Evolutionary conservation across 2,797 vertebrate genomes (phyloP), one percentile per base, ranked within the genome.

Genomic region (Gila robusta): DNA sequence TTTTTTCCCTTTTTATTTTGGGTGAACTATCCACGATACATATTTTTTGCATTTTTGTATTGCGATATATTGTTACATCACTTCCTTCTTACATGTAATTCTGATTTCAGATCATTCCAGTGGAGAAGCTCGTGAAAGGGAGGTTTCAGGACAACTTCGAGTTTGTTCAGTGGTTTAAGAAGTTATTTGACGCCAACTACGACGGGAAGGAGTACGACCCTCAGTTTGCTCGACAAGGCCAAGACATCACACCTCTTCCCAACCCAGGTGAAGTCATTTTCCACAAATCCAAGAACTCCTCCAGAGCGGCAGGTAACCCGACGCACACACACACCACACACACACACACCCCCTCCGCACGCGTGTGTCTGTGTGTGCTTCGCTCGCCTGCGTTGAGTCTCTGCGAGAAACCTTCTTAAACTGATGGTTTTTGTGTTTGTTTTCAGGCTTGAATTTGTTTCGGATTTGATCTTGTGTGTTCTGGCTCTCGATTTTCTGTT

Each of bases 161-260:
- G 93, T 99, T 99, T 93, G 96, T 99, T 88, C 98, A 99, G 93
- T 99, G 98, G 98, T 99, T 98, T 89, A 99, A 99, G 94, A 99
- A 98, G 91, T 98, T 99, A 90, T 99, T 99, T 12, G 96, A 98
- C 0, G 98, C 98, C 87, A 99, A 99, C 95, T 99, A 98, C 4
- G 98, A 99, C 0, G 98, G 98, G 85, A 99, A 98, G 93, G 98
- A 98, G 66, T 99, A 99, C 78, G 98, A 99, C 94, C 98, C 98
- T 0, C 71, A 97, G 67, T 93, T 96, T 92, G 96, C 95, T 0
- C 95, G 98, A 86, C 98, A 99, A 93, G 97, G 97, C 89, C 96
- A 97, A 88, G 98, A 99, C 17, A 93, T 93, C 89, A 94, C 96
- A 0, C 96, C 97, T 16, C 90, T 95, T 4, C 94, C 96, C 79